These are phyloP conservation scores for Acromyrmex echinatior DNA, from an alignment of 1,140 invertebrate species.

Conservation along the genomic window DNA sequence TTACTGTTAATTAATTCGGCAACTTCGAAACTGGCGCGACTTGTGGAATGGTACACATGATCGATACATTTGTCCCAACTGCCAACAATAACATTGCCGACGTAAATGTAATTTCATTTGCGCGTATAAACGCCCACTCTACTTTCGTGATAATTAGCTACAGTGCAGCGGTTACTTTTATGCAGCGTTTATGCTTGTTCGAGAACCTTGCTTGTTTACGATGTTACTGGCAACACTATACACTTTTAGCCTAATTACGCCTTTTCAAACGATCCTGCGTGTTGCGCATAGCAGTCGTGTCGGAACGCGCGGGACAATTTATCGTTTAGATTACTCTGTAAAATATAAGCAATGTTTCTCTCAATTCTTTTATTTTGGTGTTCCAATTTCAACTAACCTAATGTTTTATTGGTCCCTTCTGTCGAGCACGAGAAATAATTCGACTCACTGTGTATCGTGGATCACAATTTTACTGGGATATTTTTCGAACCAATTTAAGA, in stretches of 20 bases:
- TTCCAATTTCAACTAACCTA: not conserved
- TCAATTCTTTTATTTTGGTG: not conserved
- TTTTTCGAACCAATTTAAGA: conserved; percentile 4
- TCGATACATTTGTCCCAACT: conserved; percentile 6
- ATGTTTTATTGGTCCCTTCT: not conserved
- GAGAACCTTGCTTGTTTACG: conserved; percentile 62
- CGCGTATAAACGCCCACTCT: conserved; percentile 14
- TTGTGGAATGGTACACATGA: not conserved
- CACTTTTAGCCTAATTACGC: conserved; percentile 57
- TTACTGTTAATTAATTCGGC: conserved; percentile 32
- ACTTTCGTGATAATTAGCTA: conserved; percentile 35
- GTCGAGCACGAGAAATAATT: not conserved
- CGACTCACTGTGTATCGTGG: not conserved
- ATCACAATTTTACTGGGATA: not conserved
- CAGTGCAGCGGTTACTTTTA: conserved; percentile 30
- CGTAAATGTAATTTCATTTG: conserved; percentile 45
- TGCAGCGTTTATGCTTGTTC: conserved; percentile 44
- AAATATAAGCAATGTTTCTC: not conserved
- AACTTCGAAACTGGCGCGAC: not conserved
- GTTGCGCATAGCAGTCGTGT: not conserved
- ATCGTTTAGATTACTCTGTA: conserved; percentile 8
- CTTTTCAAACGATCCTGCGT: conserved; percentile 15
- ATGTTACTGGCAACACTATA: conserved; percentile 21
- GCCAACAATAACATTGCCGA: conserved; percentile 6
- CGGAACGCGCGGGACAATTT: conserved; percentile 4